Evolutionary conservation across 2,797 vertebrate species (phyloP), one percentile per base, ranked within the genome.

Genomic region (Dallia pectoralis): DNA sequence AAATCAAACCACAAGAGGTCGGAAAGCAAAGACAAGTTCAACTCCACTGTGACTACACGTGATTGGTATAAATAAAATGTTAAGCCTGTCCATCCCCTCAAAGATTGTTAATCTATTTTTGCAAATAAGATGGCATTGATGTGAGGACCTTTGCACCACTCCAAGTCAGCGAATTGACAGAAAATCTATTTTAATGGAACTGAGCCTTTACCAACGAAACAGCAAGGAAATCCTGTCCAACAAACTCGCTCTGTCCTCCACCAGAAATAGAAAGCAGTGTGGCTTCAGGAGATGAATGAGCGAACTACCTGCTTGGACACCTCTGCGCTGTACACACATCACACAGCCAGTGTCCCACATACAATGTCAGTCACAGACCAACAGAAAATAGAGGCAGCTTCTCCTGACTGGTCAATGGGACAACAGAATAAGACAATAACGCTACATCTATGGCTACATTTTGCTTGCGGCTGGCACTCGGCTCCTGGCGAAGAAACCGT

Each of bases 221-320:
- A 49, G 18, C 18, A 33, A 18, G 32, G 29, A 32, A 53, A 69
- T 11, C 49, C 53, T 33, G 71, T 77, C 77, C 70, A 69, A 12
- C 15, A 25, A 59, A n/a, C 69, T 25, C 49, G 44, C 61, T 76
- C 56, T 33, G 33, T 66, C 67, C 66, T 2, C 1, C 40, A 75
- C 80, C 74, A 33, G 40, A 79, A 83, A 82, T 70, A 84, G 82
- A 84, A 84, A 71, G 19, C 69, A 29, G 56, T 47, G 47, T 74
- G 12, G n/a, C 65, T 81, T 79, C 65, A 62, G 64, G 67, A 72
- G 77, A 74, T 70, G 77, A 78, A 83, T 70, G 84, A 84, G 78
- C 74, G 33, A 74, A 65, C 70, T 76, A 78, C 74, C 83, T 73
- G 71, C 77, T 18, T 61, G 29, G 80, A 82, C 83, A 88, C 79